A percentile compares a stretch with the other conserved stretches of the same genome.
Conservation (phyloP, 2,797 vertebrate species). For the Gymnocypris eckloni region DNA sequence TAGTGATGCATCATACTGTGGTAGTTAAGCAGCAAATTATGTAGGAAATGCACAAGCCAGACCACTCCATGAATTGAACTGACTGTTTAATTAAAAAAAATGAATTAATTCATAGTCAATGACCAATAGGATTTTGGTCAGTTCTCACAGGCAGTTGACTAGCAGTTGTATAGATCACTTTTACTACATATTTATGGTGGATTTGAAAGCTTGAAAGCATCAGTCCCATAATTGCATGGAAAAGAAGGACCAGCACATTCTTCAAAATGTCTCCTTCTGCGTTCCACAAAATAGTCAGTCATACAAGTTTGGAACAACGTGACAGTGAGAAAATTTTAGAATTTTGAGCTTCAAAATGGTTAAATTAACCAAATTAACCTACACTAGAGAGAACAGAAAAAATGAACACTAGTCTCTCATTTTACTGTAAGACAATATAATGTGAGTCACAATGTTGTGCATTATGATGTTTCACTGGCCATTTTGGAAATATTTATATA, state of each 20-base stretch:
- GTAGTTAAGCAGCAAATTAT: not conserved
- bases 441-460: constrained; percentile 45
- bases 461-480: constrained; percentile 24
- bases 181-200: not conserved
- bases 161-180: not conserved
- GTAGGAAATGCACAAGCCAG: not conserved
- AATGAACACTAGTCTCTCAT: not conserved
- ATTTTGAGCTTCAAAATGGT: not conserved
- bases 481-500: constrained; percentile 52
- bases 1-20: not conserved
- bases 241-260: not conserved
- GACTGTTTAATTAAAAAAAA: not conserved
- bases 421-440: constrained; percentile 18
- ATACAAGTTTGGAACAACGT: not conserved
- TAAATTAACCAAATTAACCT: not conserved
- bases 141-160: not conserved
- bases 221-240: not conserved
- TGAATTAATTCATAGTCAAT: not conserved
- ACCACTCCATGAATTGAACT: not conserved
- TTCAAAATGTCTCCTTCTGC: not conserved
- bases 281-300: not conserved
- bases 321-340: not conserved
- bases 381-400: constrained; percentile 14
- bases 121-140: not conserved
- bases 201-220: not conserved